phyloP scores from a whole-genome alignment of 92 coral and sea anemone genomes.

The Muricea muricata region DNA sequence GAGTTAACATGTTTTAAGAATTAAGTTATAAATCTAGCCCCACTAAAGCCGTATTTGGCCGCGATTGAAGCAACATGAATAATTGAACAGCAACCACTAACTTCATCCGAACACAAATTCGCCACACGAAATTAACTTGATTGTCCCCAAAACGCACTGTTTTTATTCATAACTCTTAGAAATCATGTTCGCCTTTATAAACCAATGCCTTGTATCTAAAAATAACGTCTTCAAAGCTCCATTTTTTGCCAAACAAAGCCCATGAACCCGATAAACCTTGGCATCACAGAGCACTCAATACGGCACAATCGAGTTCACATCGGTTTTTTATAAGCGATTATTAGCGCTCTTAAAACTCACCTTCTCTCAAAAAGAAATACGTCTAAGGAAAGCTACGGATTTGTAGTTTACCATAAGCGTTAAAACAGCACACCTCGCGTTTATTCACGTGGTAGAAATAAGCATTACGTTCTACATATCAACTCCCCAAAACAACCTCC shows the following conservation, averaged over 20 bases:
- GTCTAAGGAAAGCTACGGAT: background rate
- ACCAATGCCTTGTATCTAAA: background rate
- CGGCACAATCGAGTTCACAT: constrained; percentile 4
- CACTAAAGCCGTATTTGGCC: constrained; percentile 39
- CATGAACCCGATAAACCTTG: background rate
- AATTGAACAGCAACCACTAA: constrained; percentile 40
- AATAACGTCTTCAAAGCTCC: background rate
- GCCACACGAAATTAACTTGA: constrained; percentile 9
- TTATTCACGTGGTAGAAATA: constrained; percentile 14
- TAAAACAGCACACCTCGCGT: background rate
- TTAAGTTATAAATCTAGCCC: constrained; percentile 32
- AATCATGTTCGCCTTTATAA: background rate
- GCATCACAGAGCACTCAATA: background rate
- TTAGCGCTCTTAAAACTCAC: constrained; percentile 19
- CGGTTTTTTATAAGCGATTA: background rate
- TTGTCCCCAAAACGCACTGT: constrained; percentile 16
- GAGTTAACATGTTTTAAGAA: background rate
- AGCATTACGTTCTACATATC: constrained; percentile 29
- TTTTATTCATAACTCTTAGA: background rate
- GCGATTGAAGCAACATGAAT: constrained; percentile 27
- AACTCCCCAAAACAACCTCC: constrained; percentile 43
- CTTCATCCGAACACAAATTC: constrained; percentile 29
- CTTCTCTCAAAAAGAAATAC: constrained; percentile 19
- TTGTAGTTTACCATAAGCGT: constrained; percentile 23
- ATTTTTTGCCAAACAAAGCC: background rate